Evolutionary conservation across 37 sponge, comb jelly and placozoan species (phyloP).

Genomic region (Oscarella lobularis): DNA sequence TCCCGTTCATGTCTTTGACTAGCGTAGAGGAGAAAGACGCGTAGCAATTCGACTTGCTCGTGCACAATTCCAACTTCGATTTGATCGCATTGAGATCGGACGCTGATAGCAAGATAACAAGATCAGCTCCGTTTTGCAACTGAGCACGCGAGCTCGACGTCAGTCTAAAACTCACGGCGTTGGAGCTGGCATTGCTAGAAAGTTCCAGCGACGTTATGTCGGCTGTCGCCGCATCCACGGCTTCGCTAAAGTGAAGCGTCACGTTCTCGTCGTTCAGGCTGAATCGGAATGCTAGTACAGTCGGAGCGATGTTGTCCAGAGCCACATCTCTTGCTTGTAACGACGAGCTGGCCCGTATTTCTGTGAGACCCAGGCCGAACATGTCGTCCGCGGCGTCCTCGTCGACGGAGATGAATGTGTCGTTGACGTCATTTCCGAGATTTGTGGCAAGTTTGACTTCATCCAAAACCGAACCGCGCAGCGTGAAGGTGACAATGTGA

Average conservation of each 20-base stretch:
- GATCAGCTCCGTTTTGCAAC: not conserved
- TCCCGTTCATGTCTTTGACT: conserved; percentile 43
- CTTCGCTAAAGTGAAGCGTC: conserved; percentile 47
- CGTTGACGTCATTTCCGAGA: conserved; percentile 24
- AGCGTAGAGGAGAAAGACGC: conserved; percentile 13
- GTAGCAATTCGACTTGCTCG: conserved; percentile 38
- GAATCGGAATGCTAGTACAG: conserved; percentile 26
- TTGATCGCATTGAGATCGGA: conserved; percentile 34
- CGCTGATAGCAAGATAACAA: not conserved
- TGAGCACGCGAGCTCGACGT: not conserved
- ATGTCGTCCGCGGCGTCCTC: conserved; percentile 40
- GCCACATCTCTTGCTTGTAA: conserved; percentile 27
- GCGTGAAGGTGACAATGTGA: not conserved
- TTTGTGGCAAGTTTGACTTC: not conserved
- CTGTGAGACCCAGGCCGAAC: conserved; percentile 41
- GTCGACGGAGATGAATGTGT: conserved; percentile 47
- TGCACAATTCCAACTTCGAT: conserved; percentile 25
- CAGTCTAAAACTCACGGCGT: not conserved
- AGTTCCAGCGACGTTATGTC: conserved; percentile 2
- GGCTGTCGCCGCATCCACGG: conserved; percentile 34
- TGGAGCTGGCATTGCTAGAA: not conserved
- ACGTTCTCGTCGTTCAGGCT: conserved; percentile 46
- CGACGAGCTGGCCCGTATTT: conserved; percentile 7
- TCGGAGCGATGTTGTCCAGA: conserved; percentile 35
- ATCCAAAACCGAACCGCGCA: not conserved